Percentiles rank a stretch among this genome's conserved stretches.
Evolutionary conservation across 2,113 vertebrate species (phyloP).

Genomic region (Vulpes ferrilata): DNA sequence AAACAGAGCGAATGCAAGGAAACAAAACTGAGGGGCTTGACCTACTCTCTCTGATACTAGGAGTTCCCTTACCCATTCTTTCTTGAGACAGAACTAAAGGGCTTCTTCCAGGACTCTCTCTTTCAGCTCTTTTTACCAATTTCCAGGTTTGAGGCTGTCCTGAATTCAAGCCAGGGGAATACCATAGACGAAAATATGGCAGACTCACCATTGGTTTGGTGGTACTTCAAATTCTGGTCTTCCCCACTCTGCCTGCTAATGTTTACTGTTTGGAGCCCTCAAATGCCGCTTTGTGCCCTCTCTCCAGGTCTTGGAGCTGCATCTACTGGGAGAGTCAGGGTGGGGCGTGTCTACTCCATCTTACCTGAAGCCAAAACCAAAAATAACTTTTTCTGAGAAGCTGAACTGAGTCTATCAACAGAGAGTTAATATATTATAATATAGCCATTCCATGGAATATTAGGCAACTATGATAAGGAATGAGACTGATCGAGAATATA

Average conservation of each 20-base stretch:
- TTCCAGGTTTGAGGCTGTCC: background rate
- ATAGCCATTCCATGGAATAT: background rate
- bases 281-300: no score
- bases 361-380: background rate
- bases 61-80: background rate
- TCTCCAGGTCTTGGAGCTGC: background rate
- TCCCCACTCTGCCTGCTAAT: background rate
- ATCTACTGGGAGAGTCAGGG: background rate
- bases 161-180: background rate
- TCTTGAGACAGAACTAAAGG: background rate
- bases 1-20: background rate
- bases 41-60: background rate
- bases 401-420: background rate
- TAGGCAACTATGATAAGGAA: background rate
- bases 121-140: background rate
- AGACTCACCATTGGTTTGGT: background rate
- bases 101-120: background rate
- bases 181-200: background rate
- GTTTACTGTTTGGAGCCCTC: background rate
- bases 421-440: background rate
- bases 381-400: background rate
- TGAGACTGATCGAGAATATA: background rate
- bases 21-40: background rate
- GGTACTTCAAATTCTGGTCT: background rate
- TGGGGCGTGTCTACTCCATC: background rate